These are phyloP conservation scores for Leptoteleia sp. DNA, from an alignment of 1,140 invertebrate species.

Conservation along the genomic window DNA sequence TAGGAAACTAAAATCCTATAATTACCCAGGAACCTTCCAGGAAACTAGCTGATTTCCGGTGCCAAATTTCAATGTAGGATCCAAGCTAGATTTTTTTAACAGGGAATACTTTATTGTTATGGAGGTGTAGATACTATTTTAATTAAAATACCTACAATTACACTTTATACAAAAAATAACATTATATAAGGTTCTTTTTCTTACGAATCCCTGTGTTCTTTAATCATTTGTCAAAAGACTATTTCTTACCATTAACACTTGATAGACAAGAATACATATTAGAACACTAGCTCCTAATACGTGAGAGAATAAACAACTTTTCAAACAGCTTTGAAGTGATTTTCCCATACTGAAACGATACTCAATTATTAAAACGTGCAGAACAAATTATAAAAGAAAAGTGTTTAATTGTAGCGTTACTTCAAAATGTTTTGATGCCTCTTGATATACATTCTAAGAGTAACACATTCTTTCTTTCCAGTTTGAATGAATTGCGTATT, in stretches of 20 bases:
- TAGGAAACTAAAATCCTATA: no score
- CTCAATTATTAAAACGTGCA: background rate
- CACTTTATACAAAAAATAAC: no score
- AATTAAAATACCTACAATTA: no score
- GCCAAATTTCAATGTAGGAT: no score
- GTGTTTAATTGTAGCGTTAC: background rate
- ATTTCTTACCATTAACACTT: slow-evolving; percentile 43
- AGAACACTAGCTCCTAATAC: slow-evolving; percentile 40
- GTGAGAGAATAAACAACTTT: slow-evolving; percentile 23
- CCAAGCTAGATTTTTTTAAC: no score
- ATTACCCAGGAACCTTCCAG: no score
- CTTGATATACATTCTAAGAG: slow-evolving; percentile 9
- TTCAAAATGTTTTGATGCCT: slow-evolving; percentile 12
- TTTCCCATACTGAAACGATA: slow-evolving; percentile 24
- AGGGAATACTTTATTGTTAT: no score
- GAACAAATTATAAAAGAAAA: background rate
- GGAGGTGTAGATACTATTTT: no score
- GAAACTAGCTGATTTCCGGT: no score
- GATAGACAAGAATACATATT: slow-evolving; percentile 57
- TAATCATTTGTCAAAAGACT: background rate
- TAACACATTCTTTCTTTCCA: background rate
- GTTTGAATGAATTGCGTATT: background rate
- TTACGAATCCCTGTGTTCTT: no score
- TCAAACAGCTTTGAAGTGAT: slow-evolving; percentile 4
- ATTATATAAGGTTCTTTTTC: no score